A percentile compares a stretch with the other conserved stretches of the same genome.
Evolutionary conservation across 2,888 invertebrate species (phyloP).

Genomic region (Cephalotes varians): DNA sequence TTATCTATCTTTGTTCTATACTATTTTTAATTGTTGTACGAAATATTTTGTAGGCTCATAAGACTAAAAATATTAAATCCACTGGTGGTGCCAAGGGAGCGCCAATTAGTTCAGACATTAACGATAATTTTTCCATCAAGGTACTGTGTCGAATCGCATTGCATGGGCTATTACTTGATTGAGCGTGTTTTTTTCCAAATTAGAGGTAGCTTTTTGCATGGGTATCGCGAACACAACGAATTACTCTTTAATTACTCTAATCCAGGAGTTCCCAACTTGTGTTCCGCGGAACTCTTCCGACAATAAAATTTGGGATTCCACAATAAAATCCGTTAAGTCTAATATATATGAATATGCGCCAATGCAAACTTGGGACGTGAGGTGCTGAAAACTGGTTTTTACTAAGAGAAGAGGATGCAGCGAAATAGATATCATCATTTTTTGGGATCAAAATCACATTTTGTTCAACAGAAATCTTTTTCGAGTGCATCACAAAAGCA

Average conservation of each 20-base stretch:
- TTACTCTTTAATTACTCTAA: conserved; percentile 60
- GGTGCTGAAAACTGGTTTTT: too few relatives aligned
- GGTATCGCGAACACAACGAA: conserved; percentile 63
- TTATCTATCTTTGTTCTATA: background rate
- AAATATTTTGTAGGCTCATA: conserved; percentile 76
- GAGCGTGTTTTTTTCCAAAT: conserved; percentile 63
- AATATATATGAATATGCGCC: too few relatives aligned
- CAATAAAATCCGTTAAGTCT: too few relatives aligned
- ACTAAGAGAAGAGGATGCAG: too few relatives aligned
- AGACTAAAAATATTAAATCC: conserved; percentile 71
- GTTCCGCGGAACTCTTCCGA: too few relatives aligned
- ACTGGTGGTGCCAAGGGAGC: conserved; percentile 63
- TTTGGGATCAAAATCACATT: too few relatives aligned
- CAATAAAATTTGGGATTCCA: too few relatives aligned
- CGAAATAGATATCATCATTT: too few relatives aligned
- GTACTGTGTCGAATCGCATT: conserved; percentile 69
- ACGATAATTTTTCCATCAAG: conserved; percentile 67
- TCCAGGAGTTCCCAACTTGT: too few relatives aligned
- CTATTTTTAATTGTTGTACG: conserved; percentile 33
- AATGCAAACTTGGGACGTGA: too few relatives aligned
- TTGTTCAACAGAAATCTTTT: too few relatives aligned
- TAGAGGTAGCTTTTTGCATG: conserved; percentile 75
- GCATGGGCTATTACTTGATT: conserved; percentile 68
- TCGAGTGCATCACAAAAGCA: too few relatives aligned
- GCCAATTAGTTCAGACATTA: conserved; percentile 63